Evolutionary conservation across 2,113 vertebrate genomes (phyloP).

Genomic region (Orcinus orca): DNA sequence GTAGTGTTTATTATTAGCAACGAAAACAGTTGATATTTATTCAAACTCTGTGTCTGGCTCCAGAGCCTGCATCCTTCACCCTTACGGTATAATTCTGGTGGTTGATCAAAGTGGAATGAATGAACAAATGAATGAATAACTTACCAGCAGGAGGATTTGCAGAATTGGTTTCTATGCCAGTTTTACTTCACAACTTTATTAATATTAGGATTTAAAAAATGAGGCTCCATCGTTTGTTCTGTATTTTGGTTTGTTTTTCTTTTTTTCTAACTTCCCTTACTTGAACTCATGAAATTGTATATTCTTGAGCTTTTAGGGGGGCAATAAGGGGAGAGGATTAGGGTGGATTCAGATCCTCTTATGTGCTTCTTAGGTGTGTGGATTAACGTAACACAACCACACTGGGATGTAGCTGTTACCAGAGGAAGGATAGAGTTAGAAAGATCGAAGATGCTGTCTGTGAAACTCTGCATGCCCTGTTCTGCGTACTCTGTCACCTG

Average conservation of each 20-base stretch:
- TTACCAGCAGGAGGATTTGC: slow-evolving; percentile 14
- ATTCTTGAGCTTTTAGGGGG: background rate
- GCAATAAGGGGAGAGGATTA: background rate
- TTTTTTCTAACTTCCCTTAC: background rate
- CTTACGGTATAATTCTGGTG: background rate
- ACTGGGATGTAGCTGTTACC: background rate
- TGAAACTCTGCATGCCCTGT: background rate
- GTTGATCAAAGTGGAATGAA: slow-evolving; percentile 41
- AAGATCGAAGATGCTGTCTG: background rate
- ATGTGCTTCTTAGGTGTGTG: background rate
- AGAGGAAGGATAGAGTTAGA: background rate
- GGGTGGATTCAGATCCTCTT: background rate
- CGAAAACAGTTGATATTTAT: background rate
- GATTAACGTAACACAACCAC: background rate
- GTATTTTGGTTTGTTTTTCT: background rate
- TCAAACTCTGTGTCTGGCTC: background rate
- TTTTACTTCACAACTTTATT: slow-evolving; percentile 46
- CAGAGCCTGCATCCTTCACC: background rate
- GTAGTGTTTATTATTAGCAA: background rate
- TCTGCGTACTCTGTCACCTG: background rate
- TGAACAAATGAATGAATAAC: slow-evolving; percentile 37
- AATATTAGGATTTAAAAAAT: background rate
- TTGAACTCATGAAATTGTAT: background rate
- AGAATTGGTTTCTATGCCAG: slow-evolving; percentile 45
- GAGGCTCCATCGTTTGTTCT: background rate